Conservation (phyloP, 2,797 vertebrate species). For the Lemur catta region DNA sequence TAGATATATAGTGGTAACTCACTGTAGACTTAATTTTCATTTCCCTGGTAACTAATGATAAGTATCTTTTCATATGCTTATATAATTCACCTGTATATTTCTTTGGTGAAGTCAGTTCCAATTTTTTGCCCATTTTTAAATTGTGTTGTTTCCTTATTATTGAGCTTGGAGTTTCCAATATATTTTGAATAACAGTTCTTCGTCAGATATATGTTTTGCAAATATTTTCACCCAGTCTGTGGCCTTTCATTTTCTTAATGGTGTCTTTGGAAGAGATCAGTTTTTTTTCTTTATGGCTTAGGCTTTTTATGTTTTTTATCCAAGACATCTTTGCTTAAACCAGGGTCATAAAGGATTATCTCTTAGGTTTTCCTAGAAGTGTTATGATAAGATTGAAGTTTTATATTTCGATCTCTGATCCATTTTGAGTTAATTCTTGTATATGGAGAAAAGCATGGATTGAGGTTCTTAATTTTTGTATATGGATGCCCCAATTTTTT, state of each 20-base stretch:
- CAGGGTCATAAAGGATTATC: not conserved
- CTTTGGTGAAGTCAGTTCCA: not conserved
- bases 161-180: not conserved
- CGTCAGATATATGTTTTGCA: not conserved
- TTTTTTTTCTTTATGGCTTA: not conserved
- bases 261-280: not conserved
- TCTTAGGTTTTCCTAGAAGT: not conserved
- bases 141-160: not conserved
- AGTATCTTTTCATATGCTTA: not conserved
- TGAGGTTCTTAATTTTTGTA: not conserved
- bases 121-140: not conserved
- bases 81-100: not conserved
- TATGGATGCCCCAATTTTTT: not conserved
- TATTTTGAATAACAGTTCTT: not conserved
- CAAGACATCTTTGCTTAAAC: not conserved
- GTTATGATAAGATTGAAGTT: not conserved
- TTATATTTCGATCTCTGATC: not conserved
- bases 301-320: not conserved
- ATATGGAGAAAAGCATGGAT: not conserved
- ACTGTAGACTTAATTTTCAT: not conserved
- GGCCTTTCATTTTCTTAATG: not conserved
- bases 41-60: not conserved
- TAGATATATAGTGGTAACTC: not conserved
- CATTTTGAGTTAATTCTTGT: not conserved
- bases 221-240: not conserved